A percentile compares a stretch with the other conserved stretches of the same genome.
Evolutionary conservation across 1,140 invertebrate species (phyloP).

Genomic region (Musca vetustissima): DNA sequence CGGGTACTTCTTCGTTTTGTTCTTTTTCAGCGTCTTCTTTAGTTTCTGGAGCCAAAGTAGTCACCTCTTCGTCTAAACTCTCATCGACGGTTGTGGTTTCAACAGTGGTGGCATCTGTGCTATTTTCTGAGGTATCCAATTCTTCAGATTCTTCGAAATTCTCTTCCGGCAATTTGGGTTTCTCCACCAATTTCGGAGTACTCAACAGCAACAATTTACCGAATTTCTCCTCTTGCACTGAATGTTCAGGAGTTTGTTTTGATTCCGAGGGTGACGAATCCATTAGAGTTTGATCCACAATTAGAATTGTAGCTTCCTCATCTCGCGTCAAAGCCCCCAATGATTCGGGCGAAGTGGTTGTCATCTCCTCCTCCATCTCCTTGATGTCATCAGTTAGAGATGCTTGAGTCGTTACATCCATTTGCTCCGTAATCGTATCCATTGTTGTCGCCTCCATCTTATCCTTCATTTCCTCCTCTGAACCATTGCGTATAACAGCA

Average conservation of each 20-base stretch:
- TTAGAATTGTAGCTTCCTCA: not conserved
- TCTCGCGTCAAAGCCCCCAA: constrained; percentile 1
- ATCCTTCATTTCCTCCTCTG: constrained; percentile 3
- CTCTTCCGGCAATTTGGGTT: constrained; percentile 41
- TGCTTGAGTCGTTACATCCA: no score
- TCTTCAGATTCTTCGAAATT: constrained; percentile 31
- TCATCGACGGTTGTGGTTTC: constrained; percentile 15
- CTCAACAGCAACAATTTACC: constrained; percentile 45
- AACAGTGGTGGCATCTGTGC: constrained; percentile 24
- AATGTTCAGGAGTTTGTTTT: not conserved
- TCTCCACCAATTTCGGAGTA: constrained; percentile 36
- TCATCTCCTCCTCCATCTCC: not conserved
- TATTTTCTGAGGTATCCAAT: constrained; percentile 26
- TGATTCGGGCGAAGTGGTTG: not conserved
- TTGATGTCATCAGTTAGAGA: not conserved
- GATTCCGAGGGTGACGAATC: not conserved
- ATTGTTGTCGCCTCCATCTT: not conserved
- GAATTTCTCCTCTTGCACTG: constrained; percentile 29
- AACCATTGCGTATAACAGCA: not conserved
- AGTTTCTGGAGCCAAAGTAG: constrained; percentile 3
- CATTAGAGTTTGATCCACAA: not conserved
- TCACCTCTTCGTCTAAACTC: constrained; percentile 12
- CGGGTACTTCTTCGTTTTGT: constrained; percentile 17
- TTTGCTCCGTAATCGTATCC: not conserved
- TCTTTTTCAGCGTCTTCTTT: not conserved